phyloP scores from a whole-genome alignment of 2,888 invertebrate species.

The Cyaniris semiargus region DNA sequence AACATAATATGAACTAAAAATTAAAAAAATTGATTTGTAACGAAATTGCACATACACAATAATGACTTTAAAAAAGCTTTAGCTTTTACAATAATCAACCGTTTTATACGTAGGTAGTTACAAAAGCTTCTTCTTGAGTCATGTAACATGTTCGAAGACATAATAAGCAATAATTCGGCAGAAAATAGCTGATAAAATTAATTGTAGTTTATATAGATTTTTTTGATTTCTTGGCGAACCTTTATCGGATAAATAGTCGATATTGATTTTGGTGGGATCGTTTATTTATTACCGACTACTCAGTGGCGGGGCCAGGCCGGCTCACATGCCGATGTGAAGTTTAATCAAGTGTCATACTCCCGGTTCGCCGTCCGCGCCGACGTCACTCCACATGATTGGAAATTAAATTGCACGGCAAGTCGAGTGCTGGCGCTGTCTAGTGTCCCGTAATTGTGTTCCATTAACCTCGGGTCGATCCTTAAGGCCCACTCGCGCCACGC shows the following conservation, averaged over 20 bases:
- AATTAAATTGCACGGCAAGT: conserved; percentile 62
- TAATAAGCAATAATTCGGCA: too few species aligned
- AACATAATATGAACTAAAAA: not conserved
- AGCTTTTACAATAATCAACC: too few species aligned
- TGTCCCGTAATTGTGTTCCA: conserved; percentile 42
- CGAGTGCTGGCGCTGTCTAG: conserved; percentile 48
- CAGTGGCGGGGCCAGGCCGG: not conserved
- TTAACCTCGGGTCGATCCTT: not conserved
- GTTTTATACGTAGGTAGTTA: too few species aligned
- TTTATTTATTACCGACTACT: not conserved
- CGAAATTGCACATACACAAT: not conserved
- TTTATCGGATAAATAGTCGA: not conserved
- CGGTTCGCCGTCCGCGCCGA: conserved; percentile 44
- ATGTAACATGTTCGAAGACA: too few species aligned
- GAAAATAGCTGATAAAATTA: too few species aligned
- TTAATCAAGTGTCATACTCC: conserved; percentile 51
- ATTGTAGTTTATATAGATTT: not conserved
- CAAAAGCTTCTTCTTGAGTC: too few species aligned
- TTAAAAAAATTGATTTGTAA: not conserved
- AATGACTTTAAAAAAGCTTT: too few species aligned
- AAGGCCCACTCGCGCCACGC: not conserved
- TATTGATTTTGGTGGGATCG: not conserved
- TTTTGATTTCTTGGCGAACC: not conserved
- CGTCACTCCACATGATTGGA: conserved; percentile 54
- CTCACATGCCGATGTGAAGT: conserved; percentile 42